Conservation (phyloP, 2,113 vertebrate species). For the Gallinago media region DNA sequence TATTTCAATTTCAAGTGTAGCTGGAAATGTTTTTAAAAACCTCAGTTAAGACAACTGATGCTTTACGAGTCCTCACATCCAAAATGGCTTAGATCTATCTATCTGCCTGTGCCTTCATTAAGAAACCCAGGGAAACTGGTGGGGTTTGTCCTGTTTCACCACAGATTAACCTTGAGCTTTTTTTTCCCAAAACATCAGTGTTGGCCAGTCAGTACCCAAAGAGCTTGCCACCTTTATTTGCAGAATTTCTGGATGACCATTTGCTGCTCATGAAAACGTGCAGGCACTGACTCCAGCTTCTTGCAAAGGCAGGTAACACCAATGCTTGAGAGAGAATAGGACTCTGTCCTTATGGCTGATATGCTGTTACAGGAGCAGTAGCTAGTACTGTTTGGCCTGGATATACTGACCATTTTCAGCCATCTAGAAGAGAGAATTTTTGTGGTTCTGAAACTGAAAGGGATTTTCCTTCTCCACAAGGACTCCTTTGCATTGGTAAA, state of each 20-base stretch:
- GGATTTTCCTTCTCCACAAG: not conserved
- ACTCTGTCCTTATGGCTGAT: not conserved
- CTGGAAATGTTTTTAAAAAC: not conserved
- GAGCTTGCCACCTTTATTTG: not conserved
- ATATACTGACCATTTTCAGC: not conserved
- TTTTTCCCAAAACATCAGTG: not conserved
- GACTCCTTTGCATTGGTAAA: not conserved
- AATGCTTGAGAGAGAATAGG: not conserved
- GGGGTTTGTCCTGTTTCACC: not conserved
- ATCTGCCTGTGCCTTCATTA: not conserved
- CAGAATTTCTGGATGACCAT: not conserved
- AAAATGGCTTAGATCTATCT: not conserved
- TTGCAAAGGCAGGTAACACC: not conserved
- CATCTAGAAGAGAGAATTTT: not conserved
- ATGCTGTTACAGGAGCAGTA: not conserved
- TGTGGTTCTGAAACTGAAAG: not conserved
- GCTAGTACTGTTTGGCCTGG: not conserved
- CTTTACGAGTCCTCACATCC: not conserved
- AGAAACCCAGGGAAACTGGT: not conserved
- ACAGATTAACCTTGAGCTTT: not conserved
- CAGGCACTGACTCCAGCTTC: not conserved
- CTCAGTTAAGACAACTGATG: not conserved
- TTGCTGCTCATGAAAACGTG: not conserved
- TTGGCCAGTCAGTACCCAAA: not conserved
- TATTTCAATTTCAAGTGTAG: not conserved